Evolutionary conservation across 2,888 invertebrate species (phyloP).

Genomic region (Ectemnius continuus): DNA sequence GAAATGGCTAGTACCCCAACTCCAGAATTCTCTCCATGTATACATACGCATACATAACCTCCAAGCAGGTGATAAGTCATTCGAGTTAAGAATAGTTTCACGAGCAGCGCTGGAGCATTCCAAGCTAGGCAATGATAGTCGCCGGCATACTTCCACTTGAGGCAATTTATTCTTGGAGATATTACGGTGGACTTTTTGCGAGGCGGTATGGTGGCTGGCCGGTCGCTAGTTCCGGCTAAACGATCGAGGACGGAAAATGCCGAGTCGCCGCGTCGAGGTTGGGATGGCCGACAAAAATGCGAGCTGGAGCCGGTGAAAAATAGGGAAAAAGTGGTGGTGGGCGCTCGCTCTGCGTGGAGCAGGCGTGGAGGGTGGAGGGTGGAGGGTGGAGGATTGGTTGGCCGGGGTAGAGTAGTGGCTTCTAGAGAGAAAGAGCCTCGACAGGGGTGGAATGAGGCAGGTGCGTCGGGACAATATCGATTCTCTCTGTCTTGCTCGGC

Average conservation of each 20-base stretch:
- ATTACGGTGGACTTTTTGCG: slow-evolving; percentile 10
- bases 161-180: slow-evolving; percentile 13
- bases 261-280: neutral
- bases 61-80: too few relatives aligned
- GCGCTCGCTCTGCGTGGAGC: neutral
- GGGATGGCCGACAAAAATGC: slow-evolving; percentile 19
- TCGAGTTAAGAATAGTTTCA: too few relatives aligned
- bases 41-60: too few relatives aligned
- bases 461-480: slow-evolving; percentile 57
- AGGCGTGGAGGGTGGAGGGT: too few relatives aligned
- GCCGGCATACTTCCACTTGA: neutral
- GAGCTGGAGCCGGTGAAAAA: slow-evolving; percentile 9
- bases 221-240: neutral
- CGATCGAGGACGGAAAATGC: slow-evolving; percentile 13
- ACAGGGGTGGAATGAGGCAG: slow-evolving; percentile 16
- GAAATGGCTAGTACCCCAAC: neutral
- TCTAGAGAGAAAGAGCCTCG: neutral
- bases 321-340: slow-evolving; percentile 24
- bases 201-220: neutral
- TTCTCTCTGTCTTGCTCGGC: slow-evolving; percentile 35
- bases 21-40: neutral
- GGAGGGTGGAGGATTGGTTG: neutral
- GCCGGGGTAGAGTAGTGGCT: neutral
- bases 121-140: too few relatives aligned
- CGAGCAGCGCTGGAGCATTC: too few relatives aligned